Evolutionary conservation across 2,113 vertebrate species (phyloP), one percentile per base, ranked within the genome.

Genomic region (Elephantulus edwardii): DNA sequence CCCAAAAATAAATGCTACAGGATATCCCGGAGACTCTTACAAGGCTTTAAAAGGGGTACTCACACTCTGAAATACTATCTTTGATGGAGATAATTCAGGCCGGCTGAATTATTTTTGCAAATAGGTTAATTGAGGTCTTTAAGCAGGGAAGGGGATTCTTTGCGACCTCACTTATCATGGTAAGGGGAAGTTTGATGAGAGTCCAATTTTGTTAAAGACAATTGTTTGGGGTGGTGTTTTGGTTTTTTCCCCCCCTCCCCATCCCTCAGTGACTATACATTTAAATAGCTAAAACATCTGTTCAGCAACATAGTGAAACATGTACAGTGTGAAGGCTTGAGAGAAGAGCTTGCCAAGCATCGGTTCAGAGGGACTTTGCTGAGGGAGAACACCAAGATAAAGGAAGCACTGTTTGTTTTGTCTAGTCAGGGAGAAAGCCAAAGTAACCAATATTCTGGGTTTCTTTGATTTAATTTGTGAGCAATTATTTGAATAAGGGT

Each of bases 1-100:
- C 97, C 96, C 93, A 75, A 98, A 97, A 97, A 98, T 97, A 97
- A 97, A 95, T 95, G 95, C 94, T 97, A 95, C 91, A 94, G 95
- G 97, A 97, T 97, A 97, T 97, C 96, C 95, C 94, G 91, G 93
- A 92, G 84, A 84, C 85, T 96, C 83, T 95, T 94, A 90, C 86
- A 96, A 96, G 96, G 94, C 96, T 98, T 97, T 98, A 97, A 97
- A 98, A 97, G 95, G 89, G 91, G 91, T n/a, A 95, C 96, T 96
- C 95, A 82, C 83, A 91, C 28, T 12, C 92, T 68, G 77, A 90
- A 91, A 92, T 91, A 64, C 48, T 92, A 96, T 89, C 92, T 96
- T 91, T 96, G 94, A 92, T 93, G 93, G 96, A 95, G 89, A 89
- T 89, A 96, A 76, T 94, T 92, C 91, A 95, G 96, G 95, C 92